Base-by-base conservation (phyloP, 2,113 vertebrate species). In the Acinonyx jubatus region DNA sequence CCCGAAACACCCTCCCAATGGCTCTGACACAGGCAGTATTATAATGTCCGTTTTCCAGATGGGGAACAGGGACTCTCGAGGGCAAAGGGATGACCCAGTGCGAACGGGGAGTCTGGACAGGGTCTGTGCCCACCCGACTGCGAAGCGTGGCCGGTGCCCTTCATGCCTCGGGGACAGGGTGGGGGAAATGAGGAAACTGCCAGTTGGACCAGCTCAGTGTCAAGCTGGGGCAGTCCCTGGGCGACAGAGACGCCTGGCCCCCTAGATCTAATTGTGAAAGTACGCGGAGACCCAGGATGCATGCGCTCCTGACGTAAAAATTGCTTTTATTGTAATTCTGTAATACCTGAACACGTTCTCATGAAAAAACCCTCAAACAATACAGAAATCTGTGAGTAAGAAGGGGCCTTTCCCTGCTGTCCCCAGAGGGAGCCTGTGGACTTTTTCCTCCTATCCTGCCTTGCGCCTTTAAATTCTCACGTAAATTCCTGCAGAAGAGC, bases 181-280 rank as follows among this genome's bases (percentile, higher is more conserved):
- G 23, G 76, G 81, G 83, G 73, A 68, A 69, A 78, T 88, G 83
- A 73, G 94, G 83, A 65, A 45, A 19, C 52, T 36, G 55, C 63
- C 92, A n/a, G 1, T 25, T 14, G 80, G 88, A 65, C 68, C 33
- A 83, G 79, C 86, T 31, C 18, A 4, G 73, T 29, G 83, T 33
- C 21, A 4, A 8, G 15, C 29, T 31, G 55, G 21, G 25, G 25
- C 50, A 25, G 95, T 79, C 92, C 87, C 95, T 15, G 2, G 79
- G 85, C 95, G 45, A 48, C 73, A 68, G 79, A 52, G 82, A 33
- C 85, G 81, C 90, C 80, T 45, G 23, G 69, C 23, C n/a, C 89
- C 65, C 78, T 7, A 36, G 83, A 65, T n/a, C 74, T 90, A 41
- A 74, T 84, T 68, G 41, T 96, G 97, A 97, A 92, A 96, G 57